These are phyloP conservation scores for Drosophila virilis DNA, from an alignment of 1,140 invertebrate species.

Conservation along the genomic window DNA sequence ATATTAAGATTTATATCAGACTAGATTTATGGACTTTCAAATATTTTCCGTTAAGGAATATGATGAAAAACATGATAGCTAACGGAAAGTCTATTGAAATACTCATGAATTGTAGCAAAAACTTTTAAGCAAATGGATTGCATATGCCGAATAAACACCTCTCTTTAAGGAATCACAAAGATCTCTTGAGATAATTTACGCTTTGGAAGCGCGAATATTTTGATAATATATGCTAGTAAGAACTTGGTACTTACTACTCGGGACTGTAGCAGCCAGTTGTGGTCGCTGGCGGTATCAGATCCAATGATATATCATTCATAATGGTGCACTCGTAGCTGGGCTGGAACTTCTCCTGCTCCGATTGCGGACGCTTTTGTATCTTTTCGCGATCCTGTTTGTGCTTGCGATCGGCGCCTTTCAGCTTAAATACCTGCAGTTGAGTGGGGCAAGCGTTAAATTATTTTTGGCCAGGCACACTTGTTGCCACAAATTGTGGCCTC, in stretches of 20 bases:
- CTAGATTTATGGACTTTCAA: no score
- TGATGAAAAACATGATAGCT: no score
- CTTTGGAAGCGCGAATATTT: no score
- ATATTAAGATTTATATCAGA: no score
- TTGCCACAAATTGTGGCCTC: conserved; percentile 8
- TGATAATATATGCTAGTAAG: no score
- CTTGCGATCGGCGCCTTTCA: conserved; percentile 98
- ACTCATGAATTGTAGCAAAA: no score
- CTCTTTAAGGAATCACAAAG: no score
- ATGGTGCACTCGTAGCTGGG: conserved; percentile 98
- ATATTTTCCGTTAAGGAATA: no score
- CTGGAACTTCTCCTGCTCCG: conserved; percentile 97
- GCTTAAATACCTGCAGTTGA: conserved; percentile 88
- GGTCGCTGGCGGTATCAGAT: conserved; percentile 62
- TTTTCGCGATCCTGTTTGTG: conserved; percentile 99
- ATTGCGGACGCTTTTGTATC: conserved; percentile 92
- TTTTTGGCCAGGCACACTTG: not conserved
- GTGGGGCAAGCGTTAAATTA: not conserved
- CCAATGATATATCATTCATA: conserved; percentile 91
- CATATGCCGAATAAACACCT: no score
- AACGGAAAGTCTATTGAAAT: no score
- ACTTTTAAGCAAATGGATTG: no score
- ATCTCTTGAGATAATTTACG: no score
- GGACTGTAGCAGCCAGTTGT: conserved; percentile 78
- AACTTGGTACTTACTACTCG: conserved; percentile 77